Evolutionary conservation across 2,797 vertebrate species (phyloP), one percentile per base, ranked within the genome.

Genomic region (Taenioides sp.): DNA sequence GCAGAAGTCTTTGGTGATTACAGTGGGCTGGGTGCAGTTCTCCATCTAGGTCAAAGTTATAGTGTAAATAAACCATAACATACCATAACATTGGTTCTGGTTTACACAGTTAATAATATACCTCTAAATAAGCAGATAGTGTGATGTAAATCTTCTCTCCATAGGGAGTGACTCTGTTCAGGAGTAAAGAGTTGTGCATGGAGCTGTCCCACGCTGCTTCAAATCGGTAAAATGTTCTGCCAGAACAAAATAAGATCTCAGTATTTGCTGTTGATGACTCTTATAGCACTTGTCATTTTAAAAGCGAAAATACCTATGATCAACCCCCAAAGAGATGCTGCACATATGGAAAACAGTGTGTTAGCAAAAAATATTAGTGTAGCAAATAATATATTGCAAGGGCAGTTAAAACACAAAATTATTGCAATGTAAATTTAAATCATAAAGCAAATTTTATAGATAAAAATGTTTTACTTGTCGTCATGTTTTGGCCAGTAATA

Each of bases 101-200:
- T 68, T 58, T 23, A 25, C 14, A 25, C n/a, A 37, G 31, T 40
- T 14, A 1, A 69, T 17, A 20, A 80, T 89, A 7, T 94, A 95
- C 98, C 97, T 98, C 97, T 0, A 99, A 93, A 84, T 99, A 99
- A 34, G 96, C 96, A 0, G 98, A 98, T 37, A 99, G 93, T 0
- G 98, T 99, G 92, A 99, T 97, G 92, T 97, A 99, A 93, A 99
- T 99, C 85, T 99, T 99, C 92, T 99, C 97, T 67, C 97, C 94
- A 7, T 98, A 98, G 0, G 98, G 97, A 52, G 98, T 99, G 84
- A 99, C 98, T 20, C 98, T 95, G 90, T 99, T 99, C 80, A 99
- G 95, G 40, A 97, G 95, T 60, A 99, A 92, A 0, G 98, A 99
- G 92, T 99, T 99, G 94, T 99, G 98, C 97, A 99, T 99, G 86